Evolutionary conservation across 2,888 invertebrate genomes (phyloP), one percentile per base, ranked within the genome.

Genomic region (Tenodera sinensis): DNA sequence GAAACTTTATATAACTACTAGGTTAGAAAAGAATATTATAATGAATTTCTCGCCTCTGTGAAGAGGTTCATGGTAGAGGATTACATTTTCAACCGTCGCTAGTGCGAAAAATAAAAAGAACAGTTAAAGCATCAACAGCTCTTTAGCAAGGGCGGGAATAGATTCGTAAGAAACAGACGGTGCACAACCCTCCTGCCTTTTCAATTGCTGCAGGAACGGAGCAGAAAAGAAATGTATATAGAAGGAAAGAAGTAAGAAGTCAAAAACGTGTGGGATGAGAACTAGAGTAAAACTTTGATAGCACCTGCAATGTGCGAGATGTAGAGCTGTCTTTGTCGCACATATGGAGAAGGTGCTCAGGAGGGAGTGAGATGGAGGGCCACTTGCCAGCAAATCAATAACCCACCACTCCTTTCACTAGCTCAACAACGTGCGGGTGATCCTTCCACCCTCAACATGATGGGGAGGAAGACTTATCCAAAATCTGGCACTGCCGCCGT

Each of bases 331-430:
- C 54, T 71, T 25, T 71, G 54, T 71, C 54, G 54, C 54, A 25
- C 54, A 71, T 25, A 71, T 71, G 54, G 25, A 71, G 54, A 71
- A 20, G 4, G 14, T 71, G 54, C 20, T 71, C 20, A 20, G 54
- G 54, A 71, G 84, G 9, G 20, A 84, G 30, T 7, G 28, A 25
- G 30, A 25, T 34, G 25, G 84, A 42, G 20, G 54, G 71, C 28
- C 87, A 87, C 87, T 87, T 87, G 82, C 81, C 87, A 27, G 82
- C 83, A 87, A 87, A 87, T 87, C 87, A 87, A 87, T 87, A 87
- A 34, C 82, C 34, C 87, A 87, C 87, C 30, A 82, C 87, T 28
- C 87, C 87, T 86, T 86, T 86, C 86, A 86, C 54, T 71, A 71
- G 54, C 54, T 71, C 54, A 71, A 71, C 54, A 71, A 71, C 54